Percentiles rank a stretch among this genome's conserved stretches.
Evolutionary conservation across 2,113 vertebrate genomes (phyloP).

Genomic region (Tychaedon coryphoeus): DNA sequence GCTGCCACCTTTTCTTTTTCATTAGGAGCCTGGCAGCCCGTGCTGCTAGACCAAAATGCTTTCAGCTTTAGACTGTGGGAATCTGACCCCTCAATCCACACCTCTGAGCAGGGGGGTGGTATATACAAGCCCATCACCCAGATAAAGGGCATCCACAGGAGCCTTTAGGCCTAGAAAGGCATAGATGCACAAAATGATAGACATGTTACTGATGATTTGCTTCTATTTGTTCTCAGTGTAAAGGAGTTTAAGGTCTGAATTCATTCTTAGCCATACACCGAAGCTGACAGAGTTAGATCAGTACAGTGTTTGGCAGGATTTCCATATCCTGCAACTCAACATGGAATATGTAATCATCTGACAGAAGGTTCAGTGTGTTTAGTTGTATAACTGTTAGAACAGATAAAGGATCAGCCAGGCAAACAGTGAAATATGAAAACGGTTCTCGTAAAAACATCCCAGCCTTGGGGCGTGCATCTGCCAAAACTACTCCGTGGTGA

Average conservation of each 20-base stretch:
- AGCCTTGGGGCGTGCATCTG: conserved; percentile 60
- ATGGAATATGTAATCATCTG: conserved; percentile 61
- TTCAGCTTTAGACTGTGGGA: not conserved
- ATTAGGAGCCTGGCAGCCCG: not conserved
- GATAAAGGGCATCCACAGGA: not conserved
- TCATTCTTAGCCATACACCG: not conserved
- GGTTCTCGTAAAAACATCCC: conserved; percentile 72
- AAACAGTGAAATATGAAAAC: conserved; percentile 72
- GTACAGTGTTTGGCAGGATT: conserved; percentile 38
- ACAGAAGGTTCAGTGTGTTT: conserved; percentile 58
- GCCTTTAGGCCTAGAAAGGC: not conserved
- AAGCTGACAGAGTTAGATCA: conserved; percentile 21
- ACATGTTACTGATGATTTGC: not conserved
- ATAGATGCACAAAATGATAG: not conserved
- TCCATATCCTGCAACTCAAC: conserved; percentile 42
- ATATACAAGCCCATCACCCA: not conserved
- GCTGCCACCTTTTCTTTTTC: not conserved
- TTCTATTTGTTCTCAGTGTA: not conserved
- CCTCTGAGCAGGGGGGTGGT: not conserved
- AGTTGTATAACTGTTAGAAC: conserved; percentile 72
- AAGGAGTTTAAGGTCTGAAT: conserved; percentile 8
- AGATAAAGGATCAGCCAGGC: conserved; percentile 75
- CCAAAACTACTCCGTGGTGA: conserved; percentile 72
- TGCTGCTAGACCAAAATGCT: not conserved
- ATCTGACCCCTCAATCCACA: not conserved